Percentiles rank a stretch among this genome's conserved stretches.
These are phyloP conservation scores for Drosophila tani DNA, from an alignment of 1,140 invertebrate species.

Conservation along the genomic window DNA sequence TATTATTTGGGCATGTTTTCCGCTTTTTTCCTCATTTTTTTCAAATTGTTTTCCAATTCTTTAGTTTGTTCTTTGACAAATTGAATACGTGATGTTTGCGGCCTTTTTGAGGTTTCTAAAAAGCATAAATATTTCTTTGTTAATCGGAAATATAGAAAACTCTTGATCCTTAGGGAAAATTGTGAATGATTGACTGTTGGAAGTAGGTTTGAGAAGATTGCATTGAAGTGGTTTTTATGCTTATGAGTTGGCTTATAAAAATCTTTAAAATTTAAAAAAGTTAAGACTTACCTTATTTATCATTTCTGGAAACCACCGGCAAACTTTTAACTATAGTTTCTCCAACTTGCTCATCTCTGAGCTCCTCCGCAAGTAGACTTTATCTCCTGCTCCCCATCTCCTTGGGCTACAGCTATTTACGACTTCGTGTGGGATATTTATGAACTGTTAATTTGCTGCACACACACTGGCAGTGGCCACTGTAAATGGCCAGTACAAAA, in stretches of 20 bases:
- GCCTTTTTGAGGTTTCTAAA: conserved; percentile 32
- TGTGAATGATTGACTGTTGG: background rate
- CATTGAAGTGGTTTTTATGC: background rate
- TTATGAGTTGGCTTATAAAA: background rate
- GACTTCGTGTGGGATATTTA: conserved; percentile 62
- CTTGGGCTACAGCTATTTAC: conserved; percentile 49
- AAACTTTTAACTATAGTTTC: background rate
- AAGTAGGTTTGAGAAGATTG: conserved; percentile 3
- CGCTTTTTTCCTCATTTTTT: conserved; percentile 13
- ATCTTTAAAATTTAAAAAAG: too few relatives aligned
- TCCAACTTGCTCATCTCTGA: conserved; percentile 9
- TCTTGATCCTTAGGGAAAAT: background rate
- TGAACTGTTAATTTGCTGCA: conserved; percentile 73
- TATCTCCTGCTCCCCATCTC: background rate
- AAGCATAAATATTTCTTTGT: conserved; percentile 19
- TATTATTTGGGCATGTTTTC: conserved; percentile 57
- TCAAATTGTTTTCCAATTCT: conserved; percentile 6
- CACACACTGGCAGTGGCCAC: conserved; percentile 56
- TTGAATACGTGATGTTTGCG: conserved; percentile 52
- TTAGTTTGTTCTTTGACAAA: conserved; percentile 34
- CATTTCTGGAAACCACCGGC: too few relatives aligned
- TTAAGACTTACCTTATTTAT: too few relatives aligned
- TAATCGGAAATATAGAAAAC: conserved; percentile 8
- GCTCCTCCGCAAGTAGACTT: background rate
- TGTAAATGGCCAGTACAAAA: conserved; percentile 68